Evolutionary conservation across 2,797 vertebrate species (phyloP), one percentile per base, ranked within the genome.

Genomic region (Sebastes vulpes): DNA sequence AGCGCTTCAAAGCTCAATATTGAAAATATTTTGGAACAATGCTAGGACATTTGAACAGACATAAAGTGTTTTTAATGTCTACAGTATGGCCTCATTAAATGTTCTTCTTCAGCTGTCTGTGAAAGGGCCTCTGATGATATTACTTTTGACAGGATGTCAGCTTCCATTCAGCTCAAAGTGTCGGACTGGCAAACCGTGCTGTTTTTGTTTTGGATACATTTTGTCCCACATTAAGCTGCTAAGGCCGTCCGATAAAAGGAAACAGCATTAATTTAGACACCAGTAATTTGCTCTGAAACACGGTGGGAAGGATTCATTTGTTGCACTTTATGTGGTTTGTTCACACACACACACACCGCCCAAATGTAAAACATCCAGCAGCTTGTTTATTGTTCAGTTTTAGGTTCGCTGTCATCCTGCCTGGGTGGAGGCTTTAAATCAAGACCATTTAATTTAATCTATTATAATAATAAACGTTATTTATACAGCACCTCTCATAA

Each of bases 131-230:
- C 56, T 82, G 76, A 82, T 73, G 3, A 48, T 75, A 53, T 74
- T 74, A 73, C 18, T 65, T 63, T 77, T 77, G 69, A 83, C 69
- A 66, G 63, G 46, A 69, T 77, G 82, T 82, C 73, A 67, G 31
- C 60, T 77, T 58, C 23, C 57, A 73, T 83, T 81, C 25, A 72
- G 60, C 69, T 83, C 70, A 77, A 72, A 83, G 28, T 38, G 57
- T 71, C 18, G 6, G 10, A 18, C 72, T 87, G 68, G 54, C 75
- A 71, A 75, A 65, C 76, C 1, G 14, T 20, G 57, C 60, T 32
- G 25, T 64, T 80, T 65, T 61, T 80, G 48, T 77, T 65, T 60
- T 48, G 42, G 59, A 56, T 70, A 46, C 38, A 42, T 66, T 79
- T 48, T 69, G 0, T 29, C 31, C 25, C 35, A 28, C 32, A 3